Conservation (phyloP, 2,888 invertebrate genomes). For the Lordiphosa fenestrarum region DNA sequence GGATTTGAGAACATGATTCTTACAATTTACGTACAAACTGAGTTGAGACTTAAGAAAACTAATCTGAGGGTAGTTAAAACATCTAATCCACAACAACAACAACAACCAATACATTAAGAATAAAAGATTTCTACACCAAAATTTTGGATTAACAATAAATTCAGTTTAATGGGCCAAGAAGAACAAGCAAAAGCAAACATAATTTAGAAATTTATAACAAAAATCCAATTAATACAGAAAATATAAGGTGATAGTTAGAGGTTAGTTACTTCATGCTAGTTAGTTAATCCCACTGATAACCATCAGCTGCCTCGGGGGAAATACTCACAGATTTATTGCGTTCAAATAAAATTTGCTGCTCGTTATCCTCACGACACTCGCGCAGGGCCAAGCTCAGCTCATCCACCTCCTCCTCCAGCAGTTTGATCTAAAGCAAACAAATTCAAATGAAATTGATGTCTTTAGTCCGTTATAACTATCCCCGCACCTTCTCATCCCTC, state of each 20-base stretch:
- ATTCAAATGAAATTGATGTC: background rate
- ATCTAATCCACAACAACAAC: too few species aligned
- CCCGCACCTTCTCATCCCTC: constrained; percentile 77
- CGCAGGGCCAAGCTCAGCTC: constrained; percentile 86
- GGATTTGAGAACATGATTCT: too few species aligned
- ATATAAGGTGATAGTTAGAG: constrained; percentile 5
- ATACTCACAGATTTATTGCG: constrained; percentile 83
- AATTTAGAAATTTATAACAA: constrained; percentile 20
- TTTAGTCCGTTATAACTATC: background rate
- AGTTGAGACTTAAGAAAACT: too few species aligned
- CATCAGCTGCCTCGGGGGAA: constrained; percentile 55
- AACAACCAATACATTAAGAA: background rate
- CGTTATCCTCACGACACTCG: constrained; percentile 81
- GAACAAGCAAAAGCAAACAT: constrained; percentile 21
- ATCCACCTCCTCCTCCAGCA: constrained; percentile 88
- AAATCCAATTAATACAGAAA: constrained; percentile 10
- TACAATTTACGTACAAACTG: too few species aligned
- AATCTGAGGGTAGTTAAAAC: too few species aligned
- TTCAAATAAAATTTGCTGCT: constrained; percentile 82
- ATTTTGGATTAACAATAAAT: constrained; percentile 12
- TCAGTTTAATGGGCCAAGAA: constrained; percentile 29
- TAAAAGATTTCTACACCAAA: constrained; percentile 25
- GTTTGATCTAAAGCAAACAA: constrained; percentile 79
- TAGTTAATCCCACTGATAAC: constrained; percentile 63
- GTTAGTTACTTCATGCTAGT: constrained; percentile 23